Evolutionary conservation across 2,797 vertebrate species (phyloP).

Genomic region (Tolypeutes matacus): DNA sequence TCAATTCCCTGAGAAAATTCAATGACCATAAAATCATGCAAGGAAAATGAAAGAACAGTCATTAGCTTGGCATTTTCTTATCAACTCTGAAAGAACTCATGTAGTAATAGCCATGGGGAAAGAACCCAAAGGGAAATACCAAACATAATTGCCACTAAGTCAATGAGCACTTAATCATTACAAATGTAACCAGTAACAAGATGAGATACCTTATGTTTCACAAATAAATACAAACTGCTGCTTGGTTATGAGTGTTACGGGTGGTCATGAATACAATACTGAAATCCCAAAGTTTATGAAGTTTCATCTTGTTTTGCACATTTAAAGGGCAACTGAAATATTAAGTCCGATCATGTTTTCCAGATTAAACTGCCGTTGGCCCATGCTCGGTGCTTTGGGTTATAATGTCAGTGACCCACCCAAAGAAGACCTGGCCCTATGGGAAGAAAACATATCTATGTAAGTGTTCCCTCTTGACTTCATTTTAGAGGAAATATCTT

Average conservation of each 20-base stretch:
- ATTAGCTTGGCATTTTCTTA: conserved; percentile 70
- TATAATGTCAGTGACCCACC: not conserved
- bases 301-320: not conserved
- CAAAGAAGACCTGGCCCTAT: not conserved
- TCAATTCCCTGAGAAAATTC: conserved; percentile 35
- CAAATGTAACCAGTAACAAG: conserved; percentile 63
- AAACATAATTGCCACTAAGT: conserved; percentile 58
- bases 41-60: conserved; percentile 54
- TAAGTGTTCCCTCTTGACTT: conserved; percentile 18
- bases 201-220: conserved; percentile 33
- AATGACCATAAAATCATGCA: conserved; percentile 45
- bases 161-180: not conserved
- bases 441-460: not conserved
- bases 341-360: not conserved
- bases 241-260: not conserved
- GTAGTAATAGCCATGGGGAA: conserved; percentile 44
- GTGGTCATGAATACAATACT: conserved; percentile 28
- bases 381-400: not conserved
- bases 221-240: not conserved
- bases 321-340: not conserved
- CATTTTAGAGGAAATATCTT: not conserved
- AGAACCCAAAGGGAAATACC: conserved; percentile 65
- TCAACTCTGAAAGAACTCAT: conserved; percentile 59
- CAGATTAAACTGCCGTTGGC: not conserved
- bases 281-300: not conserved